A percentile compares a stretch with the other conserved stretches of the same genome.
phyloP scores from a whole-genome alignment of 2,888 invertebrate genomes.

The Ormyrus pomaceus region DNA sequence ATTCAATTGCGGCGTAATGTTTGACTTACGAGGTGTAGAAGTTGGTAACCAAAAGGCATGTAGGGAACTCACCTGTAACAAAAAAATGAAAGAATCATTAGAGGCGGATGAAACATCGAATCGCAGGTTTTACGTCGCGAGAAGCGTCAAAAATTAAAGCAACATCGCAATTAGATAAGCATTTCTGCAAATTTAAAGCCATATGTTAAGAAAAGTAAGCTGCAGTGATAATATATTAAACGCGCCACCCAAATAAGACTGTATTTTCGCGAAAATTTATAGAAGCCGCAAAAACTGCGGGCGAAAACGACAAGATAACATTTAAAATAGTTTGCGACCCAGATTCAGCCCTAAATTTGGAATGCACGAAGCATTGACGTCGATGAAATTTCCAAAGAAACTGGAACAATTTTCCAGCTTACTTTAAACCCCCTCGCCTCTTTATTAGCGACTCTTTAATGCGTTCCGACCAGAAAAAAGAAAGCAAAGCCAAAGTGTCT shows the following conservation, averaged over 20 bases:
- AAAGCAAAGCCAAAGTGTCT: not conserved
- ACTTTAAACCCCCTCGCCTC: not conserved
- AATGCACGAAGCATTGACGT: not conserved
- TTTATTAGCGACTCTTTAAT: not conserved
- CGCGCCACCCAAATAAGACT: no score
- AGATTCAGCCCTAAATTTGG: slow-evolving; percentile 27
- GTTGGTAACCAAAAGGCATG: not conserved
- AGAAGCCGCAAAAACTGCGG: no score
- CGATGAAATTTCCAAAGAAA: slow-evolving; percentile 7
- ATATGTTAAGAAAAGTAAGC: no score
- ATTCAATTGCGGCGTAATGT: no score
- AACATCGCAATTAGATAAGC: no score
- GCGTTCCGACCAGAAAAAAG: not conserved
- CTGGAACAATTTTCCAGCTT: slow-evolving; percentile 10
- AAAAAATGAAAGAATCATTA: not conserved
- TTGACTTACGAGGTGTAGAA: no score
- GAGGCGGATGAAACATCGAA: no score
- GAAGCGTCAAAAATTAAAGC: no score
- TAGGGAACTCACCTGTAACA: slow-evolving; percentile 13
- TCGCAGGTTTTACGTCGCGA: no score
- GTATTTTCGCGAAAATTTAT: no score
- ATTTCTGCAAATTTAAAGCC: no score
- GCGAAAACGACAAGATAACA: slow-evolving; percentile 2
- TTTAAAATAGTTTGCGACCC: slow-evolving; percentile 44
- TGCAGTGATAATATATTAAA: no score